A percentile compares a stretch with the other conserved stretches of the same genome.
phyloP scores from a whole-genome alignment of 1,140 invertebrate genomes.

The Drosophila yakuba region DNA sequence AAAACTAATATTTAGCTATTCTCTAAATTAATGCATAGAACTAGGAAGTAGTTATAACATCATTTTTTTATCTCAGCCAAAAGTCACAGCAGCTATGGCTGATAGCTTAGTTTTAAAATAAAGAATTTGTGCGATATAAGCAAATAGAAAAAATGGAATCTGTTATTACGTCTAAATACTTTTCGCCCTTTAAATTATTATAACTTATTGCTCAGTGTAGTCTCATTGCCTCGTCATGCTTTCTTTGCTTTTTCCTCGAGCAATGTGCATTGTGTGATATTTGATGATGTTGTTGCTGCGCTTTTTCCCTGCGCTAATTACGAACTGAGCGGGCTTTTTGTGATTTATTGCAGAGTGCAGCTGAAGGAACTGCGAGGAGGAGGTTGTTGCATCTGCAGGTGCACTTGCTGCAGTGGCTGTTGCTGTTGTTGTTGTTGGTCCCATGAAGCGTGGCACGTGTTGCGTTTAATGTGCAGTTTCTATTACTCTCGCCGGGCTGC shows the following conservation, averaged over 20 bases:
- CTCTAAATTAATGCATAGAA: too few species aligned
- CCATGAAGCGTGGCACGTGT: conserved; percentile 81
- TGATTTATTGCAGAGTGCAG: conserved; percentile 79
- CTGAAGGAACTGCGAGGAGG: conserved; percentile 23
- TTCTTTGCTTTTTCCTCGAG: conserved; percentile 73
- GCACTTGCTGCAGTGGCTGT: conserved; percentile 12
- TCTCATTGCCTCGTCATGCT: conserved; percentile 69
- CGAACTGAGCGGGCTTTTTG: conserved; percentile 57
- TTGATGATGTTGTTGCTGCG: conserved; percentile 52
- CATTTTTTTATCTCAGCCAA: too few species aligned
- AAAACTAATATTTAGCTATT: too few species aligned
- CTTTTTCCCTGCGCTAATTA: conserved; percentile 81
- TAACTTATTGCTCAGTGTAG: conserved; percentile 26
- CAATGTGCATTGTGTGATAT: conserved; percentile 76
- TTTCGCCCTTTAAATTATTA: conserved; percentile 12
- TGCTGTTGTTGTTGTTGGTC: conserved; percentile 48
- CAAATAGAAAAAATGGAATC: too few species aligned
- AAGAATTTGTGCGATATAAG: too few species aligned
- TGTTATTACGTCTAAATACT: neutral
- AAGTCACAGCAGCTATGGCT: too few species aligned
- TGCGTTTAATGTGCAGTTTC: conserved; percentile 81
- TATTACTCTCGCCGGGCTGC: conserved; percentile 71
- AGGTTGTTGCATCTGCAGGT: conserved; percentile 35
- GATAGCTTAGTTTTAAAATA: too few species aligned
- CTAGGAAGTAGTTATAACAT: too few species aligned